phyloP scores from a whole-genome alignment of 2,797 vertebrate genomes.

The Rhinella marina region DNA sequence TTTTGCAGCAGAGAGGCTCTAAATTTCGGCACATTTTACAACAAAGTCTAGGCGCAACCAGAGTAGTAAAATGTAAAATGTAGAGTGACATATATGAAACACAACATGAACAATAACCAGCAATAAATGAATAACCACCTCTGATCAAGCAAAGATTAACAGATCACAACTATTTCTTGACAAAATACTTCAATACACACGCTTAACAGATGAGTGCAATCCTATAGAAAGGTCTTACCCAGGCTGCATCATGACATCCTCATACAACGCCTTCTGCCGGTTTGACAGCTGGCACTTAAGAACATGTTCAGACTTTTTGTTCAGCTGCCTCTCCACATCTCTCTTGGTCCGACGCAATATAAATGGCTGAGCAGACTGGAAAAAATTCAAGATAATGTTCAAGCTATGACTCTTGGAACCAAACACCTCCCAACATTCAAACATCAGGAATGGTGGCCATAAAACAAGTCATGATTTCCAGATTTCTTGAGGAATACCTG shows the following conservation, averaged over 20 bases:
- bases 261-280: constrained; percentile 84
- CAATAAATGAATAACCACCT: too few relatives aligned
- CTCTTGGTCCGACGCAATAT: constrained; percentile 86
- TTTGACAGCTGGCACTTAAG: constrained; percentile 84
- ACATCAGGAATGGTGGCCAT: too few relatives aligned
- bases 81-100: too few relatives aligned
- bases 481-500: too few relatives aligned
- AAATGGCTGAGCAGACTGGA: constrained; percentile 87
- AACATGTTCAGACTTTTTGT: constrained; percentile 87
- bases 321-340: constrained; percentile 87
- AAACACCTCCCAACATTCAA: too few relatives aligned
- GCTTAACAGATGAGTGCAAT: too few relatives aligned
- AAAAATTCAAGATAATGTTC: neutral
- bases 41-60: too few relatives aligned
- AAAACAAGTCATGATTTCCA: too few relatives aligned
- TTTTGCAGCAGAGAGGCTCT: too few relatives aligned
- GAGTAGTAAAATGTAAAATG: too few relatives aligned
- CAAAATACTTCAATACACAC: neutral
- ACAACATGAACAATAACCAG: too few relatives aligned
- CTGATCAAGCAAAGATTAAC: neutral
- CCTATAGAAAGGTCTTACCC: constrained; percentile 72
- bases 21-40: too few relatives aligned
- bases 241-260: constrained; percentile 85
- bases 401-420: neutral
- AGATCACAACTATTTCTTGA: neutral